Base-by-base conservation (phyloP, 2,113 vertebrate species). In the Phyllostomus hastatus region DNA sequence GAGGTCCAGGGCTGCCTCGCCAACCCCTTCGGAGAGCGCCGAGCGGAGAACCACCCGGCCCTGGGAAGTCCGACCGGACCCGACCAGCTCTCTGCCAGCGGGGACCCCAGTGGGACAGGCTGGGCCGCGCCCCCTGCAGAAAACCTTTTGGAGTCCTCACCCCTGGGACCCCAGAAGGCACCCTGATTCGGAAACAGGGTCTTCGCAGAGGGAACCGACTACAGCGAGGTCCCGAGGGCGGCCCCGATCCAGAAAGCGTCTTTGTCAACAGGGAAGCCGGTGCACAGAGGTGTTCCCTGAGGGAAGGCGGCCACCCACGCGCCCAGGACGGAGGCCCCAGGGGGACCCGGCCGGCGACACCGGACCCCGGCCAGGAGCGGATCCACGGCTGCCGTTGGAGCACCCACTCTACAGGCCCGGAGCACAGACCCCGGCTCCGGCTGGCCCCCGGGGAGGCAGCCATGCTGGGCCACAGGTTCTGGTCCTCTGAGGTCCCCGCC, bases 301-400 rank as follows among this genome's bases (percentile, higher is more conserved):
- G 7, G 9, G 43, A 16, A 5, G 35, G 6, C 10, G 0, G n/a
- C 70, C 33, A 1, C 15, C 33, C 0, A 3, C 12, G 0, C 14
- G 7, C 35, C 35, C 24, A 3, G 66, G 33, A 31, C 11, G 4
- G 22, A 59, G 61, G 43, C 31, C 54, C n/a, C 35, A 9, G 31
- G 14, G 43, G 43, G 16, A 17, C 19, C 15, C 59, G 3, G 28
- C 16, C 19, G 5, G 41, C 0, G 7, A 54, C 33, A 10, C 67
- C 17, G 1, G 8, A 28, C 61, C 72, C 6, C 7, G 4, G 17
- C 12, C 24, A 28, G 38, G 70, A 7, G 64, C 64, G 14, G 24
- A 41, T 2, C n/a, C 20, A 31, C 28, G 4, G 46, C 76, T 15
- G 76, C 73, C 4, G 10, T 2, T 14, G 10, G 22, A 22, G 48